phyloP scores from a whole-genome alignment of 2,888 invertebrate species.

The Cactoblastis cactorum region DNA sequence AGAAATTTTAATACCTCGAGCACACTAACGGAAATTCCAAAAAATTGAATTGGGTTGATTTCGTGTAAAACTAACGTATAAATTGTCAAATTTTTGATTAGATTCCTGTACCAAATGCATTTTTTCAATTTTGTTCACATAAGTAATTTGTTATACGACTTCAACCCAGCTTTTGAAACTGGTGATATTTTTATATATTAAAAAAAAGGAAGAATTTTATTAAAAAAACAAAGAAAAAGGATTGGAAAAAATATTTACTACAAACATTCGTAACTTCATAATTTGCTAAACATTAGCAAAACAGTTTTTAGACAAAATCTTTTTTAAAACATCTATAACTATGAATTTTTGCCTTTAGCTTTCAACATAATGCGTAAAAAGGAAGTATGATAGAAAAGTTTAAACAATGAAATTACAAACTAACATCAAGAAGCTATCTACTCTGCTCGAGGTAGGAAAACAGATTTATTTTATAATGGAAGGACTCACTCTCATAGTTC shows the following conservation, averaged over 20 bases:
- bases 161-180: conserved; percentile 7
- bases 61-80: conserved; percentile 6
- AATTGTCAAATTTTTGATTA: background rate
- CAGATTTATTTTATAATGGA: background rate
- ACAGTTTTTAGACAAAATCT: too few relatives aligned
- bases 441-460: background rate
- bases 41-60: conserved; percentile 3
- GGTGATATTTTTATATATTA: background rate
- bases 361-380: too few relatives aligned
- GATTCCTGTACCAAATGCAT: background rate
- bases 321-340: too few relatives aligned
- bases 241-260: too few relatives aligned
- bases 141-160: conserved; percentile 6
- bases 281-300: too few relatives aligned
- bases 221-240: too few relatives aligned
- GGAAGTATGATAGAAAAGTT: too few relatives aligned
- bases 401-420: conserved; percentile 14
- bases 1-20: conserved; percentile 5
- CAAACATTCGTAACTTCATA: too few relatives aligned
- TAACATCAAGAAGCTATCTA: conserved; percentile 6
- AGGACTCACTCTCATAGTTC: conserved; percentile 2
- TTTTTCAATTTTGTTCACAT: background rate
- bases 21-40: background rate
- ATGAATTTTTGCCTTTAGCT: too few relatives aligned
- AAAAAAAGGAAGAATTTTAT: too few relatives aligned